Base-by-base conservation (phyloP, 30 jellyfish, hydroid and myxozoan genomes). In the Turritopsis rubra region DNA sequence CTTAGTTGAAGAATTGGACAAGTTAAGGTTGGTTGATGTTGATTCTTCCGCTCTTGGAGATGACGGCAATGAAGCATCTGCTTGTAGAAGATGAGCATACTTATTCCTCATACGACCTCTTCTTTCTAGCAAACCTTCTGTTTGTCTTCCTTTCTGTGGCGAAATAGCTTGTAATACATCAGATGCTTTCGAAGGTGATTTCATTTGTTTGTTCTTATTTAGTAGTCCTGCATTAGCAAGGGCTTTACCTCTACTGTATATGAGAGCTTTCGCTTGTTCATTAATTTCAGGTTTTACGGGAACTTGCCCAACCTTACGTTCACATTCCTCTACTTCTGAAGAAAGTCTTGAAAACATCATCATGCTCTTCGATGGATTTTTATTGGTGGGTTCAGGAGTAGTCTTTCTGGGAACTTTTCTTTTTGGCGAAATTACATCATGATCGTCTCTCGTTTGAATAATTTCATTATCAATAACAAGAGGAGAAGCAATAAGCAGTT, bases 11-110 rank as follows among this genome's bases (percentile, higher is more conserved):
- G 60, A 5, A 41, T 13, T 41, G 13, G 9, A 41, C 60, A 41
- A 41, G 60, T 41, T 41, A 13, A 13, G 60, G 5, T 41, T 13
- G 13, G 13, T 13, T 41, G 60, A 3, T 41, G 60, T 13, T 13
- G 60, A 41, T 41, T 41, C 60, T 41, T 41, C 60, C 13, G 5
- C 13, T 13, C 60, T 41, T 41, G n/a, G n/a, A n/a, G n/a, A n/a
- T n/a, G 60, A 41, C 13, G 60, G 13, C 60, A 41, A 18, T 17
- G 3, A 25, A 28, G 25, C 8, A 20, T 75, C 68, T n/a, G 17
- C n/a, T 75, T 82, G 29, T 31, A 90, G 71, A 82, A 90, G 73
- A 82, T 90, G 91, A 17, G 95, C 84, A 82, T 71, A 90, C 83
- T 85, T 90, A 21, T 85, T 66, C 26, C 95, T 84, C 26, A 90